Conservation (phyloP, 2,797 vertebrate species). For the Nannoperca obscura region DNA sequence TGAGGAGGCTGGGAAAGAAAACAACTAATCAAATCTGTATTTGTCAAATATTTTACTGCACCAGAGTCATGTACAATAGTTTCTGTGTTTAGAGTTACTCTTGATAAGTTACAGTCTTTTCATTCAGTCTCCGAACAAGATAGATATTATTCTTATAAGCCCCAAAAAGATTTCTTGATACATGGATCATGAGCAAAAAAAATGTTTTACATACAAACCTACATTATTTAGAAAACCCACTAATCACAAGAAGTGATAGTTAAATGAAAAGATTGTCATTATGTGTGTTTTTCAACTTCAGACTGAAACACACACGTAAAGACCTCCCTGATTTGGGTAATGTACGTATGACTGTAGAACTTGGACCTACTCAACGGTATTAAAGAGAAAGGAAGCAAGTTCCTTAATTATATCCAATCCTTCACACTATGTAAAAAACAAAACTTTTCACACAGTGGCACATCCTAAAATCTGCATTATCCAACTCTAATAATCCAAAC, state of each 20-base stretch:
- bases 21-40: neutral
- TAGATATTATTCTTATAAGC: neutral
- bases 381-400: neutral
- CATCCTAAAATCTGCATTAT: neutral
- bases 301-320: neutral
- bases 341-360: neutral
- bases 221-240: neutral
- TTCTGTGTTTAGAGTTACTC: neutral
- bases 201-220: neutral
- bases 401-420: neutral
- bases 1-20: slow-evolving; percentile 5
- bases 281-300: neutral
- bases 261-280: neutral
- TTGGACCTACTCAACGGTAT: neutral
- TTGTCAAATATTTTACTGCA: no score
- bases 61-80: neutral
- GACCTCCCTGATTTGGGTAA: neutral
- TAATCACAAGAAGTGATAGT: neutral
- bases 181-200: neutral
- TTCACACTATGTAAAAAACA: no score
- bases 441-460: neutral
- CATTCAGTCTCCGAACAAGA: neutral
- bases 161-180: neutral
- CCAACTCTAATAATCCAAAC: neutral
- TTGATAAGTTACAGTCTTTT: neutral